Evolutionary conservation across 2,888 invertebrate genomes (phyloP), one percentile per base, ranked within the genome.

Genomic region (Sturmia bella): DNA sequence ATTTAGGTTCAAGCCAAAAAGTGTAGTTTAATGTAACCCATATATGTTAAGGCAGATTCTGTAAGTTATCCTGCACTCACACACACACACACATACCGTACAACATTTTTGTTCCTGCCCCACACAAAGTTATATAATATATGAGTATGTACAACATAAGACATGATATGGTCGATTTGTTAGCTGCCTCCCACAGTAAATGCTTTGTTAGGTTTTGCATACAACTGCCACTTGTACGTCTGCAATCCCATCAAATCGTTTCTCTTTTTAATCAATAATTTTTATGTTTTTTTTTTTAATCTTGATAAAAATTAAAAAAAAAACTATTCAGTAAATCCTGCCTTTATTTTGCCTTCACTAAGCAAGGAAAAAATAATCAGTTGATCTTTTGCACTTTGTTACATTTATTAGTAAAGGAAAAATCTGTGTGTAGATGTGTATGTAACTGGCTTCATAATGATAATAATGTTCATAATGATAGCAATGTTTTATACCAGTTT

Each of bases 401-500:
- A 45, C 52, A 32, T 57, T 13, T 59, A 21, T 32, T 21, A 13
- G 21, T 15, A 17, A 19, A 15, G n/a, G 27, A 11, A 7, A 32
- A 32, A 21, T 21, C 19, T 27, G 27, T 45, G n/a, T 21, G 17
- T 13, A 41, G 5, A 19, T 43, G 61, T 61, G 45, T 32, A 17
- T 32, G 27, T 63, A 59, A 69, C 54, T 59, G 57, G 50, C 37
- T 72, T 52, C 50, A 75, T 66, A 80, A 80, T 75, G 75, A 73
- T 63, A 80, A 69, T 68, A 61, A 80, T 75, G 75, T 69, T 63
- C 76, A 69, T 68, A 61, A 80, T 74, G 69, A 57, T 52, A 59
- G 48, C 48, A 27, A 59, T 43, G 48, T 50, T 52, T 15, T 66
- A 66, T 27, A 57, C 17, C 19, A n/a, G 41, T 76, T 32, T 50